phyloP scores from a whole-genome alignment of 37 sponge, comb jelly and placozoan species.

The Axinella damicornis region DNA sequence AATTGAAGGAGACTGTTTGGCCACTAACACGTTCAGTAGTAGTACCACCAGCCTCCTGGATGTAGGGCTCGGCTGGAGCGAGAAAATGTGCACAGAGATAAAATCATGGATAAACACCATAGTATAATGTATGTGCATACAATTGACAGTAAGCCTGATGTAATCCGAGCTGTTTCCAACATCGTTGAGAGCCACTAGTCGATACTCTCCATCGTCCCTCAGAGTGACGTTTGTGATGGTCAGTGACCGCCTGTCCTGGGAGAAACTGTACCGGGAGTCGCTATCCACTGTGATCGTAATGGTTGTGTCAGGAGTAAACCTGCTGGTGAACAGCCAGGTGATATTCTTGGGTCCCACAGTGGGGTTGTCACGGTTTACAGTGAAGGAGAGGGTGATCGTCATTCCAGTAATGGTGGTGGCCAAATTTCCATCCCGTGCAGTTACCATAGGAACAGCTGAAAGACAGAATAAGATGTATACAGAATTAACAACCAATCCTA shows the following conservation, averaged over 20 bases:
- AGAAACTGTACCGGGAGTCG: background rate
- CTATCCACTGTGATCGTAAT: background rate
- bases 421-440: background rate
- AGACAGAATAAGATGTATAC: background rate
- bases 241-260: background rate
- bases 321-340: no score
- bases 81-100: background rate
- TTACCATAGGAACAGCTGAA: background rate
- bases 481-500: background rate
- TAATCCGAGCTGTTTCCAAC: no score
- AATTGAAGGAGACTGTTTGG: conserved; percentile 13
- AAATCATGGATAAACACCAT: background rate
- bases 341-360: no score
- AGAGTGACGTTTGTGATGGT: no score
- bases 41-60: background rate
- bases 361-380: background rate
- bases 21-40: background rate
- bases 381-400: conserved; percentile 1
- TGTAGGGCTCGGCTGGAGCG: background rate
- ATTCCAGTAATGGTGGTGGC: no score
- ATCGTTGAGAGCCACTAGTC: no score
- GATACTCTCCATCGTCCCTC: no score
- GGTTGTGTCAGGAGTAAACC: background rate
- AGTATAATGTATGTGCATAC: no score
- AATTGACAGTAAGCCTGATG: no score